Evolutionary conservation across 2,113 vertebrate species (phyloP).

Genomic region (Melanotaenia duboulayi): DNA sequence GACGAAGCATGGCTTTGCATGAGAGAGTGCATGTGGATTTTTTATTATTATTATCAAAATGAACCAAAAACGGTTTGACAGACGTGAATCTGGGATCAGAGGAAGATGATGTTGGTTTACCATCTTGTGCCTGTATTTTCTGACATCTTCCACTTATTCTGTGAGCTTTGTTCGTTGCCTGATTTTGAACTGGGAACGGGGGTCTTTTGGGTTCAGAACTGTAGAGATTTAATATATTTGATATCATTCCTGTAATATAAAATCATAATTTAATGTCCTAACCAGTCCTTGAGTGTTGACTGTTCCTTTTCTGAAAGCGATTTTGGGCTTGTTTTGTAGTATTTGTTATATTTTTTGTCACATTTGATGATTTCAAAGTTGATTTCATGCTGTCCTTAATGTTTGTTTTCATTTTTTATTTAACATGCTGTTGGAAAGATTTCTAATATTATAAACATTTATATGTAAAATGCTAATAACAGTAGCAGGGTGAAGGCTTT

Average conservation of each 20-base stretch:
- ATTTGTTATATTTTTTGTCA: conserved; percentile 28
- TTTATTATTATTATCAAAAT: conserved; percentile 30
- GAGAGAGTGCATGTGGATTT: conserved; percentile 47
- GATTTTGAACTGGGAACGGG: conserved; percentile 32
- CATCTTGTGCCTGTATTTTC: conserved; percentile 48
- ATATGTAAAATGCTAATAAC: conserved; percentile 40
- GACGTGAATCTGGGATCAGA: not conserved
- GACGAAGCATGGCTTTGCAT: conserved; percentile 65
- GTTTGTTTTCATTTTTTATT: conserved; percentile 24
- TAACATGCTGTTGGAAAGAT: conserved; percentile 39
- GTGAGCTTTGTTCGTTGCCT: conserved; percentile 47
- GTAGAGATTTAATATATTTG: conserved; percentile 73
- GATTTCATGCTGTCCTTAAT: conserved; percentile 26
- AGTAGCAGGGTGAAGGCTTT: conserved; percentile 23
- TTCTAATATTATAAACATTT: conserved; percentile 20
- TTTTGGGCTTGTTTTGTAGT: conserved; percentile 20
- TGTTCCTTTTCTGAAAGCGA: conserved; percentile 47
- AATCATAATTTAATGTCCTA: conserved; percentile 69
- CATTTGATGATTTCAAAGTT: conserved; percentile 47
- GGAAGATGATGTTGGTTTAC: conserved; percentile 29
- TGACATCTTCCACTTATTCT: conserved; percentile 31
- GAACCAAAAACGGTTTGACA: conserved; percentile 53
- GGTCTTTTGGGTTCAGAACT: conserved; percentile 17
- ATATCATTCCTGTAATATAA: conserved; percentile 65
- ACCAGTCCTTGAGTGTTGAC: conserved; percentile 42